A percentile compares a stretch with the other conserved stretches of the same genome.
These are phyloP conservation scores for Arctopsyche grandis DNA, from an alignment of 1,140 invertebrate genomes.

Conservation along the genomic window DNA sequence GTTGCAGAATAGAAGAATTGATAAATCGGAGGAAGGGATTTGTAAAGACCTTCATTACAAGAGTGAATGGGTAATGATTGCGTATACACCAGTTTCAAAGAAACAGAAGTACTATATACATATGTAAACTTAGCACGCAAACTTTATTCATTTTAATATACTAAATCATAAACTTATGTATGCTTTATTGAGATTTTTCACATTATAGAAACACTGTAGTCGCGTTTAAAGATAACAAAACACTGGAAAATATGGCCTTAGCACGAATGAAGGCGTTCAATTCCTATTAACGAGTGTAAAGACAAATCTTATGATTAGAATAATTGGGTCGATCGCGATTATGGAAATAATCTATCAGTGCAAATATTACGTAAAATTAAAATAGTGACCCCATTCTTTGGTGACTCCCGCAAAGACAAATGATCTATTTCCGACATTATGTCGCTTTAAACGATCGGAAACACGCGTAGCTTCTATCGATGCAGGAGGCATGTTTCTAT, in stretches of 20 bases:
- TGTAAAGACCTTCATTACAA: background rate
- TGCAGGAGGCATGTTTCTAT: too few relatives aligned
- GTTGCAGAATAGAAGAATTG: background rate
- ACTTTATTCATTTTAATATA: too few relatives aligned
- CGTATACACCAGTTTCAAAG: background rate
- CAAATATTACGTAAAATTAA: background rate
- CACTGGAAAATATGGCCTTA: background rate
- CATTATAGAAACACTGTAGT: too few relatives aligned
- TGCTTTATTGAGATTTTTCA: too few relatives aligned
- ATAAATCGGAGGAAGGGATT: background rate
- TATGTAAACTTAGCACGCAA: too few relatives aligned
- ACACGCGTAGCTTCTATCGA: too few relatives aligned
- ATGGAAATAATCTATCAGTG: background rate
- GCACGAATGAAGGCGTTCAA: background rate
- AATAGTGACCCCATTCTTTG: background rate
- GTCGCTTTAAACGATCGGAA: background rate
- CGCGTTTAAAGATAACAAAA: background rate
- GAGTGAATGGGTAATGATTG: background rate
- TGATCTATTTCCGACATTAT: background rate
- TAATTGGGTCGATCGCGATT: slow-evolving; percentile 8
- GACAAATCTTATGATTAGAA: background rate
- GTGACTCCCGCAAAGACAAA: background rate
- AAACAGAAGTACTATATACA: background rate
- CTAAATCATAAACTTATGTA: too few relatives aligned
- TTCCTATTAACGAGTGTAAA: background rate